These are phyloP conservation scores for Mormoops blainvillei DNA, from an alignment of 2,113 vertebrate genomes.

Conservation along the genomic window DNA sequence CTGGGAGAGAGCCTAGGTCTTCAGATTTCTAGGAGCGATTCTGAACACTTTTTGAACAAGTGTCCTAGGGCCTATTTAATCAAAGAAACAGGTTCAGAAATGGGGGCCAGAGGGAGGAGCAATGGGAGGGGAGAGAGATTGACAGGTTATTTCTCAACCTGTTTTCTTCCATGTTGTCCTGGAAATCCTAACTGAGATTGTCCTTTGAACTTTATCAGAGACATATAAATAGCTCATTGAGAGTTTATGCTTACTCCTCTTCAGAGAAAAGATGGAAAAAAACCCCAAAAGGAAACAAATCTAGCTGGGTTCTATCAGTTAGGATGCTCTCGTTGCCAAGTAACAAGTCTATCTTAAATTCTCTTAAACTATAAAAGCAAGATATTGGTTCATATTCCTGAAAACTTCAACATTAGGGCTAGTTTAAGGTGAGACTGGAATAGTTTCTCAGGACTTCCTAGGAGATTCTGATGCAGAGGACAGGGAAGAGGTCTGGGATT, in stretches of 20 bases:
- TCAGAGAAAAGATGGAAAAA: neutral
- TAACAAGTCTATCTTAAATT: neutral
- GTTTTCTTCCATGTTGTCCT: neutral
- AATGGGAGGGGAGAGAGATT: neutral
- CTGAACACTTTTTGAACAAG: neutral
- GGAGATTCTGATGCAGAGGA: neutral
- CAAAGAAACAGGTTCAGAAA: too few relatives aligned
- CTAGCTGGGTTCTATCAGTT: neutral
- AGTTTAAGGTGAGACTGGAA: neutral
- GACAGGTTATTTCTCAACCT: constrained; percentile 39
- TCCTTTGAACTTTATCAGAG: constrained; percentile 21
- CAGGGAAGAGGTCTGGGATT: neutral
- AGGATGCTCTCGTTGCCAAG: neutral
- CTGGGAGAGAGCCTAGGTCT: neutral
- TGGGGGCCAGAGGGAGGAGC: constrained; percentile 32
- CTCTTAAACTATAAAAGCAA: neutral
- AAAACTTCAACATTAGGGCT: neutral
- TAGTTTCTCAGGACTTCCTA: neutral
- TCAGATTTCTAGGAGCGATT: neutral
- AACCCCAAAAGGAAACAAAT: neutral
- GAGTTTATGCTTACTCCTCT: neutral
- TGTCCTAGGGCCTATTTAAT: neutral
- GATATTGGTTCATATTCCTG: neutral
- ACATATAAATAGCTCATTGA: neutral
- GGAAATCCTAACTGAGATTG: neutral